Evolutionary conservation across 2,797 vertebrate species (phyloP).

Genomic region (Amphiprion clarkii): DNA sequence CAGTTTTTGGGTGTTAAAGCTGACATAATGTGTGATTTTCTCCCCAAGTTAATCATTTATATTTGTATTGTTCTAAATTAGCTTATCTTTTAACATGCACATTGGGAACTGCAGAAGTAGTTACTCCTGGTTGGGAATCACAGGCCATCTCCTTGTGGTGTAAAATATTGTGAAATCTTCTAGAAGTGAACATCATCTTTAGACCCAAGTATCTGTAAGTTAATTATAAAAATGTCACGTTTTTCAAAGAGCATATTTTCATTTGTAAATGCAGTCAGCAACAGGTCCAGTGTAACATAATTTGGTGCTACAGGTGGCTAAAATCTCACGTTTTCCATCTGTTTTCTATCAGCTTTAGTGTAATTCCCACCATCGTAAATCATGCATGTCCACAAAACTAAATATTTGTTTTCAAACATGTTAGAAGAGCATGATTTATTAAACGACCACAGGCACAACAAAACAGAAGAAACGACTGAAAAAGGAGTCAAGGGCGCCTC

Average conservation of each 20-base stretch:
- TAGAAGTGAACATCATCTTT: too few relatives aligned
- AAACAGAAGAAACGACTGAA: constrained; percentile 48
- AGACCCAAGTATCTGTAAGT: too few relatives aligned
- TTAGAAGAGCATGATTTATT: constrained; percentile 59
- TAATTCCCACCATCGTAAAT: constrained; percentile 18
- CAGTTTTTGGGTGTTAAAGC: too few relatives aligned
- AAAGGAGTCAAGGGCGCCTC: constrained; percentile 33
- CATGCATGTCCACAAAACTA: constrained; percentile 15
- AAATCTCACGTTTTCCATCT: neutral
- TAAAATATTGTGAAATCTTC: too few relatives aligned
- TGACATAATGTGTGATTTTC: too few relatives aligned
- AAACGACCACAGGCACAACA: constrained; percentile 27
- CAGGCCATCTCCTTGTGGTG: too few relatives aligned
- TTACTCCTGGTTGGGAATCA: neutral
- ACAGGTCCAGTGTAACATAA: neutral
- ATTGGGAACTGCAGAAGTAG: too few relatives aligned
- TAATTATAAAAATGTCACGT: neutral
- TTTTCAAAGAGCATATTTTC: neutral
- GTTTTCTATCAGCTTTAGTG: constrained; percentile 4
- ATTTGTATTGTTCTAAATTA: too few relatives aligned
- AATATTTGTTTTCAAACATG: constrained; percentile 46
- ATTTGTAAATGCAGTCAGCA: neutral
- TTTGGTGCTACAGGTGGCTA: neutral
- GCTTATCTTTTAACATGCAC: too few relatives aligned
- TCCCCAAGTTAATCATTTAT: too few relatives aligned